These are phyloP conservation scores for Laticauda laticaudata DNA, from an alignment of 2,113 vertebrate genomes.

Conservation along the genomic window DNA sequence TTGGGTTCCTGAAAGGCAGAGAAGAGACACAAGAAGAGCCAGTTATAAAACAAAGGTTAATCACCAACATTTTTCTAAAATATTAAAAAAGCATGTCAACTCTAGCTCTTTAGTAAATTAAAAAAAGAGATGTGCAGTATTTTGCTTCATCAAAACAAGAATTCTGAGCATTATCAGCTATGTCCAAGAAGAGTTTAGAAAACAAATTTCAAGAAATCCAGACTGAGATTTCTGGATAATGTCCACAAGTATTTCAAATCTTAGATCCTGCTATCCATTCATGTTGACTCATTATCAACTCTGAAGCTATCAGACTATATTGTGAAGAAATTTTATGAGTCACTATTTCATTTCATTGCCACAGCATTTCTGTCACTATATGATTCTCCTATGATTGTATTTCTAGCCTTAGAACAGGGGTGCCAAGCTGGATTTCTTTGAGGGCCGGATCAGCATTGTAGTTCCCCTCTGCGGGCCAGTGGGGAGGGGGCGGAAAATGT, in stretches of 20 bases:
- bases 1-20: conserved; percentile 77
- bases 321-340: not conserved
- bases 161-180: not conserved
- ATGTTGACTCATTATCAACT: not conserved
- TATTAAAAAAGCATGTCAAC: not conserved
- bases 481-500: too few species aligned
- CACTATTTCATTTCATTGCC: not conserved
- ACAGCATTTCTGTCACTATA: not conserved
- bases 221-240: not conserved
- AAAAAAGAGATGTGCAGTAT: not conserved
- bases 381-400: not conserved
- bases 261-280: not conserved
- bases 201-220: not conserved
- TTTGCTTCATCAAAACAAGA: not conserved
- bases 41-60: not conserved
- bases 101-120: not conserved
- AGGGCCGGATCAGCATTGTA: too few species aligned
- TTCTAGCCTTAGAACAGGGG: not conserved
- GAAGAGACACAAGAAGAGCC: not conserved
- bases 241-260: not conserved
- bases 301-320: not conserved
- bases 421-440: too few species aligned
- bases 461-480: too few species aligned
- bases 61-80: not conserved
- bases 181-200: not conserved